Evolutionary conservation across 2,113 vertebrate genomes (phyloP), one percentile per base, ranked within the genome.

Genomic region (Sylvilagus bachmani): DNA sequence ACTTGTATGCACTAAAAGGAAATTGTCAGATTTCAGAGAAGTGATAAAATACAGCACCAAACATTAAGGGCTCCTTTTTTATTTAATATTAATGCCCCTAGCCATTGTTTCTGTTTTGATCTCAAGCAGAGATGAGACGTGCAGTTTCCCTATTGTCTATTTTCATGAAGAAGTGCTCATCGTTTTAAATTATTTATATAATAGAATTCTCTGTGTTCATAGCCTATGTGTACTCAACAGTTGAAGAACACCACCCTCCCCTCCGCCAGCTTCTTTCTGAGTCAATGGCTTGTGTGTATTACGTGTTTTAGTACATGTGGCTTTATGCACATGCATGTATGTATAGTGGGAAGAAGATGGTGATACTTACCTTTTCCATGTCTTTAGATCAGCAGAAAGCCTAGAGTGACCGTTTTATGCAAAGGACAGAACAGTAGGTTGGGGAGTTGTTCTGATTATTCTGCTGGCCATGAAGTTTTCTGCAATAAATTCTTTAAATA

Each of bases 131-230:
- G 83, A n/a, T 90, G 85, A 82, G 90, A 80, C 9, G 44, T 79
- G 4, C 2, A 51, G 38, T 84, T 90, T 73, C 36, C 12, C 53
- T 61, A 0, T 38, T 95, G 10, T 62, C 25, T 97, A 1, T 96
- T 97, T 97, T 90, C 90, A 38, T 14, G 0, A 74, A 58, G 11
- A 95, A 87, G 69, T 24, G 38, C 91, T 33, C 29, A 29, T 4
- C 38, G 19, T 93, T 62, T 96, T 93, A n/a, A 87, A 77, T 95
- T 91, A 95, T 89, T 85, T 96, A 77, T 74, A 86, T 86, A 84
- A 17, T 64, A 38, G 75, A 51, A 31, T 91, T 88, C 33, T 92
- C 36, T 92, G 25, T 36, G 12, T 94, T 93, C 38, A 66, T 38
- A 91, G 64, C 55, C 22, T 80, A 49, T 33, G 31, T 44, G 17